Percentiles rank a stretch among this genome's conserved stretches.
Evolutionary conservation across 2,888 invertebrate species (phyloP).

Genomic region (Erynnis tages): DNA sequence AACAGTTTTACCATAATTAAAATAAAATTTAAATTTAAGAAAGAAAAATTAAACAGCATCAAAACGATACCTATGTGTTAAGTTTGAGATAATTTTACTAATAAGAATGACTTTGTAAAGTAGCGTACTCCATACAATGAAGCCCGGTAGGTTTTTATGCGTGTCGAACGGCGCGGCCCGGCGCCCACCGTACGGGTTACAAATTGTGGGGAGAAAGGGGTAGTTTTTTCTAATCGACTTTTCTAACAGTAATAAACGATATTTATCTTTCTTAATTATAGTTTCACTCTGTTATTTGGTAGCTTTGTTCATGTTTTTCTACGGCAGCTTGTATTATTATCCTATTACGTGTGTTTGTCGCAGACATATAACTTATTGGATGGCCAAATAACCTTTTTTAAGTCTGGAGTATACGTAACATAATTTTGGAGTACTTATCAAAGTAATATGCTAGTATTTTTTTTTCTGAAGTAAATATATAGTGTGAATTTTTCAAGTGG

Average conservation of each 20-base stretch:
- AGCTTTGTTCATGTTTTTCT: slow-evolving; percentile 74
- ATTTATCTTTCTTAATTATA: slow-evolving; percentile 82
- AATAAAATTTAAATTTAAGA: too few relatives aligned
- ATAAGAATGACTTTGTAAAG: background rate
- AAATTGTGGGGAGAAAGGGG: slow-evolving; percentile 82
- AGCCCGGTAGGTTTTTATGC: slow-evolving; percentile 65
- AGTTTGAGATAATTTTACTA: background rate
- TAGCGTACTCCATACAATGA: slow-evolving; percentile 48
- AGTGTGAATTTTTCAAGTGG: too few relatives aligned
- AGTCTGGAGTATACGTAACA: too few relatives aligned
- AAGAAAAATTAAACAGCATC: too few relatives aligned
- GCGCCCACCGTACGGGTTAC: slow-evolving; percentile 81
- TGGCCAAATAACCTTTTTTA: too few relatives aligned
- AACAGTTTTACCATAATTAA: too few relatives aligned
- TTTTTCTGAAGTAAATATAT: background rate
- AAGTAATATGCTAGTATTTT: too few relatives aligned
- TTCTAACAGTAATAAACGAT: slow-evolving; percentile 81
- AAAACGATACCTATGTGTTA: background rate
- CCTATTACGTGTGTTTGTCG: slow-evolving; percentile 74
- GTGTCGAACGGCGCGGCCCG: slow-evolving; percentile 56
- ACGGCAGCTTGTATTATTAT: slow-evolving; percentile 72
- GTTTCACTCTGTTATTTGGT: slow-evolving; percentile 73
- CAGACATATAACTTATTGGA: slow-evolving; percentile 40
- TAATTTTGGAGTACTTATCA: too few relatives aligned
- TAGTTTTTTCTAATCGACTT: slow-evolving; percentile 82